Base-by-base conservation (phyloP, 1,140 invertebrate genomes). In the Pantala flavescens region DNA sequence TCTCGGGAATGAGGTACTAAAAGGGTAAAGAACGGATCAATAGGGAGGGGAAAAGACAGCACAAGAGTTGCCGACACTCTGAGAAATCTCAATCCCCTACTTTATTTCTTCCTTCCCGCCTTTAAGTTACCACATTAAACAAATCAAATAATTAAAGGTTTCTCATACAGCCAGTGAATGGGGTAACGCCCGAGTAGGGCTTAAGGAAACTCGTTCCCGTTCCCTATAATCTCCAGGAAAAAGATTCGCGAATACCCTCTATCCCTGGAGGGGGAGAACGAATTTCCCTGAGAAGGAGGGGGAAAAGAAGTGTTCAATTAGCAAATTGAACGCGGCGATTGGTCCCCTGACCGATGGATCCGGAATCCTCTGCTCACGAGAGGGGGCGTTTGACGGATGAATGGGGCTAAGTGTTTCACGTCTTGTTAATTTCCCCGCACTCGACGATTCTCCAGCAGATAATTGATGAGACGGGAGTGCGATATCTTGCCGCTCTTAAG, bases 91-190 rank as follows among this genome's bases (percentile, higher is more conserved):
- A 19, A 19, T 63, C 49, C 16, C 49, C 12, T 7, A 16, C 49
- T 63, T n/a, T 71, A 5, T 24, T 71, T n/a, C n/a, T 71, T 71
- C 16, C 1, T 71, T 71, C 28, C 3, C 23, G 23, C 28, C 3
- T n/a, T 36, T 63, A 63, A 63, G 49, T 63, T 63, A 21, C 49
- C 49, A 19, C 49, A 63, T 63, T 63, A 63, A 63, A 63, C 49
- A 63, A 63, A 63, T 63, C n/a, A 63, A 63, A 19, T 63, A 63
- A 63, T 63, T 63, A 63, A 63, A 63, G 49, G 49, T 63, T 63
- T 63, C 49, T 16, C 12, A 63, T 12, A 19, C 49, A 19, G 49
- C 49, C 3, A 12, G 49, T 63, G 49, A 19, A 21, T 16, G n/a
- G 49, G 12, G 49, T 19, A 63, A 63, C 49, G 49, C 16, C 14